A percentile compares a stretch with the other conserved stretches of the same genome.
These are phyloP conservation scores for Pandemis heparana DNA, from an alignment of 2,888 invertebrate genomes.

Conservation along the genomic window DNA sequence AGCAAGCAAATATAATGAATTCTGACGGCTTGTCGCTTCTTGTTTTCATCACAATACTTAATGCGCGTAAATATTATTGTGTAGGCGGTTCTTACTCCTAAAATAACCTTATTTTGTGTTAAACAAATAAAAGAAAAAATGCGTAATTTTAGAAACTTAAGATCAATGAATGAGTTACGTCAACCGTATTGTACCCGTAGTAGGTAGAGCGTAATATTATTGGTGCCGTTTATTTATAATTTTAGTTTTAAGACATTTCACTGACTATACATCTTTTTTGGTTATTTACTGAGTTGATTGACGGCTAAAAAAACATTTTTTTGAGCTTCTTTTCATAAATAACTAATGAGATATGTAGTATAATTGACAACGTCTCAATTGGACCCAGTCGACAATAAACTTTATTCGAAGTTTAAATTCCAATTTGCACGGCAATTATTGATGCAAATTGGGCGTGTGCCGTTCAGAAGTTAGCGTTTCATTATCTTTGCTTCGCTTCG, in stretches of 20 bases:
- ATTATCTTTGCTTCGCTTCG: slow-evolving; percentile 24
- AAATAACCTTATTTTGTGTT: slow-evolving; percentile 1
- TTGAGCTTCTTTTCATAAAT: not conserved
- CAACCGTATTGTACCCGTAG: not conserved
- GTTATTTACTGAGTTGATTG: no score
- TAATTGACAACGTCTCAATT: slow-evolving; percentile 17
- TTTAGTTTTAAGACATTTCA: no score
- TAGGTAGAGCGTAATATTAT: no score
- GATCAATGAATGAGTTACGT: not conserved
- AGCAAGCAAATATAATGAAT: slow-evolving; percentile 6
- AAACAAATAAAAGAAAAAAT: no score
- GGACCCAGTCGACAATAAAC: slow-evolving; percentile 32
- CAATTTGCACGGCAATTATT: slow-evolving; percentile 41
- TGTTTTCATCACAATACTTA: not conserved
- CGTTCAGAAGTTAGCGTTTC: slow-evolving; percentile 37
- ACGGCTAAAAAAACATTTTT: not conserved
- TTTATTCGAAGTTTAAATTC: slow-evolving; percentile 41
- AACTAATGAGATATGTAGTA: not conserved
- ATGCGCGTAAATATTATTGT: not conserved
- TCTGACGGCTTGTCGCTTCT: slow-evolving; percentile 25
- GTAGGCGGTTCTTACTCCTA: not conserved
- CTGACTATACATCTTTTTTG: no score
- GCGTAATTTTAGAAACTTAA: slow-evolving; percentile 5
- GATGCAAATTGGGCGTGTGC: slow-evolving; percentile 42
- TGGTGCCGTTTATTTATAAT: no score